Conservation (phyloP, 2,113 vertebrate genomes). For the Petromus typicus region DNA sequence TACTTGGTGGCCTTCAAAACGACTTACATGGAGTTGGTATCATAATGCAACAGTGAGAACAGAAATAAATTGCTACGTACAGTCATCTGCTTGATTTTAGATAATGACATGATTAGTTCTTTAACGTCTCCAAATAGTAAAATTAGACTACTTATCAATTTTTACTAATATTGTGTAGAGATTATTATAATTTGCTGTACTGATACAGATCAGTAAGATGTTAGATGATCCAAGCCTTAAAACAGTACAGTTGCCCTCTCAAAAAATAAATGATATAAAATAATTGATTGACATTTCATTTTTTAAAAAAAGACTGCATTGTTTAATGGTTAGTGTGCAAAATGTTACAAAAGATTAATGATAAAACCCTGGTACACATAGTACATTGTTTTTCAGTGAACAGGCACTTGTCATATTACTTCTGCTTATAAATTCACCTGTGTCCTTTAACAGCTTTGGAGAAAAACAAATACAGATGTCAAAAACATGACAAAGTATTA, state of each 20-base stretch:
- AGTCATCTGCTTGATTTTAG: background rate
- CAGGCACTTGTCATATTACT: background rate
- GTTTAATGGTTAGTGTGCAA: background rate
- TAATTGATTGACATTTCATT: constrained; percentile 26
- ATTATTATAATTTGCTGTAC: background rate
- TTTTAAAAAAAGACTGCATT: constrained; percentile 22
- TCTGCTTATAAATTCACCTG: constrained; percentile 26
- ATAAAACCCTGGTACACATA: background rate
- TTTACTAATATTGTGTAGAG: background rate
- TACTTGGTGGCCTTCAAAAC: background rate
- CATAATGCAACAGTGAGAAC: background rate
- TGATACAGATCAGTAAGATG: background rate
- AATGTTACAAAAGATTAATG: background rate
- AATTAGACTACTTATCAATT: background rate
- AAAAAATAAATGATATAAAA: background rate
- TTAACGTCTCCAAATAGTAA: background rate
- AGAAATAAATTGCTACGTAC: background rate
- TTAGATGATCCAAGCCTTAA: background rate
- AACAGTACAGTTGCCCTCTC: background rate
- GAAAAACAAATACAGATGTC: background rate
- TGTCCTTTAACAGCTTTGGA: background rate
- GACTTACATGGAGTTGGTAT: background rate
- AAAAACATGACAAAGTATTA: constrained; percentile 1
- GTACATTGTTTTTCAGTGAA: background rate
- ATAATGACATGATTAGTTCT: background rate